Conservation (phyloP, 1,140 invertebrate genomes). For the Drosophila ambigua region DNA sequence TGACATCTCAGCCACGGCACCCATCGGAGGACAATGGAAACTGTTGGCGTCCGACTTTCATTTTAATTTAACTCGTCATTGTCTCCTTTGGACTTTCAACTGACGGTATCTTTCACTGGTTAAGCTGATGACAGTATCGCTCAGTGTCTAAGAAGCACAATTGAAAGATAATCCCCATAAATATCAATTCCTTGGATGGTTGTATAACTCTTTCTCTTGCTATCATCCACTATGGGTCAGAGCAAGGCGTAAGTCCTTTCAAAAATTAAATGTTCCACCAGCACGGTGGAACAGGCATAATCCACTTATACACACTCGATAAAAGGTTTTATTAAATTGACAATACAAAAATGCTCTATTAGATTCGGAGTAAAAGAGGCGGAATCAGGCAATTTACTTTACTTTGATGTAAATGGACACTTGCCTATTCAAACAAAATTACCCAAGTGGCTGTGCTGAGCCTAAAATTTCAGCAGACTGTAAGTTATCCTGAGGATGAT, state of each 20-base stretch:
- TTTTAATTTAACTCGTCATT: not conserved
- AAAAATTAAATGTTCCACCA: conserved; percentile 54
- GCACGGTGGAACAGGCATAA: conserved; percentile 34
- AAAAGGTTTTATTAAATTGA: conserved; percentile 74
- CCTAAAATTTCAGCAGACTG: conserved; percentile 2
- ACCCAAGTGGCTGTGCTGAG: conserved; percentile 7
- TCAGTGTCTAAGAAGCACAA: conserved; percentile 22
- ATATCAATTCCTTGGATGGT: conserved; percentile 29
- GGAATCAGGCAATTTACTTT: conserved; percentile 30
- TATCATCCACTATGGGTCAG: no score
- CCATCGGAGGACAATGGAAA: conserved; percentile 2
- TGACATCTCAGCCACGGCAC: conserved; percentile 12
- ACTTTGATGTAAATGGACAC: conserved; percentile 48
- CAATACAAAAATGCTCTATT: conserved; percentile 71
- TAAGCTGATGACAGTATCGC: conserved; percentile 7
- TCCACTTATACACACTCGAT: conserved; percentile 63
- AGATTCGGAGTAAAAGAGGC: conserved; percentile 21
- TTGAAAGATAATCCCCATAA: conserved; percentile 61
- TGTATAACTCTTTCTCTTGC: conserved; percentile 7
- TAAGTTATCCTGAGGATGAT: no score
- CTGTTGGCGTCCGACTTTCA: conserved; percentile 19
- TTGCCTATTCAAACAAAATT: conserved; percentile 37
- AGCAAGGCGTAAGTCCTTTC: conserved; percentile 45
- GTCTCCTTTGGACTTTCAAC: not conserved
- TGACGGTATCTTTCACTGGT: conserved; percentile 13